Evolutionary conservation across 2,113 vertebrate genomes (phyloP).

Genomic region (Oxyruncus cristatus): DNA sequence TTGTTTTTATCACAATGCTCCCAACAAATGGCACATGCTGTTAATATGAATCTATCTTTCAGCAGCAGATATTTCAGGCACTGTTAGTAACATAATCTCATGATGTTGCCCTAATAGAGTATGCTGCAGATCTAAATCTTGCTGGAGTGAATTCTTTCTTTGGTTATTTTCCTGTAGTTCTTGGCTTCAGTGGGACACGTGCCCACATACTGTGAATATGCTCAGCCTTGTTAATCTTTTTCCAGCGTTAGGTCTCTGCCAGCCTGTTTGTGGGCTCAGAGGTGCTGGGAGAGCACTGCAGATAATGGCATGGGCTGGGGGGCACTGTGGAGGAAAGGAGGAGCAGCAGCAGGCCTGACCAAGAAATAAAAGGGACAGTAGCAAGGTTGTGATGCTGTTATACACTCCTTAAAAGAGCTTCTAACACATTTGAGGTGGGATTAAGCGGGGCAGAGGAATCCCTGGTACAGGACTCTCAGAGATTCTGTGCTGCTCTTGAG

Average conservation of each 20-base stretch:
- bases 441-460: not conserved
- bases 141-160: conserved; percentile 28
- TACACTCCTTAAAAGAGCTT: not conserved
- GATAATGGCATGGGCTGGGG: not conserved
- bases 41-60: conserved; percentile 63
- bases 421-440: not conserved
- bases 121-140: conserved; percentile 26
- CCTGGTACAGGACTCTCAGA: not conserved
- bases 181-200: not conserved
- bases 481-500: rapidly evolving
- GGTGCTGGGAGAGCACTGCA: not conserved
- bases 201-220: not conserved
- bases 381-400: not conserved
- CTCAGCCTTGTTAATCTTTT: not conserved
- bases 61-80: conserved; percentile 62
- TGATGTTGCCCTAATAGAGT: conserved; percentile 50
- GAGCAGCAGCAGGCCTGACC: not conserved
- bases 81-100: conserved; percentile 39
- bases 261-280: not conserved
- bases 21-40: conserved; percentile 52
- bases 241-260: not conserved
- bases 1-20: conserved; percentile 59
- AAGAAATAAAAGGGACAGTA: not conserved
- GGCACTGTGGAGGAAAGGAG: not conserved
- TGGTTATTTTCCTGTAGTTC: conserved; percentile 23